phyloP scores from a whole-genome alignment of 1,140 invertebrate species.

The Drosophila dunni region DNA sequence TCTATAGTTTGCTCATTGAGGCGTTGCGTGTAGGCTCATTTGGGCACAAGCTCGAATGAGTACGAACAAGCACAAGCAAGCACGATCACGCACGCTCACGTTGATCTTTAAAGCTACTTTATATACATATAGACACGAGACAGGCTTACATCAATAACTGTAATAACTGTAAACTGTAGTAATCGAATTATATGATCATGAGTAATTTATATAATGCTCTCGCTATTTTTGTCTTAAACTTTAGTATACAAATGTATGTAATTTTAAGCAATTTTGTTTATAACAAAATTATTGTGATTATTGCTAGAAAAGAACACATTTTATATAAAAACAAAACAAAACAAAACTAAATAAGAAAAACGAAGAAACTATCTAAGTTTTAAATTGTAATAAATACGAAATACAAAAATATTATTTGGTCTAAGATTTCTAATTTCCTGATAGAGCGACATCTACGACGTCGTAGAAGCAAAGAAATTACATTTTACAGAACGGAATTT shows the following conservation, averaged over 20 bases:
- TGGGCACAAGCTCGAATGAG: conserved; percentile 13
- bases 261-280: conserved; percentile 82
- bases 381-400: conserved; percentile 76
- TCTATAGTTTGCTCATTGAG: conserved; percentile 55
- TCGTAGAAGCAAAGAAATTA: no score
- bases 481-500: not conserved
- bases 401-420: conserved; percentile 23
- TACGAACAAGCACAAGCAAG: conserved; percentile 21
- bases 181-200: conserved; percentile 65
- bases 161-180: conserved; percentile 68
- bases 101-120: conserved; percentile 53
- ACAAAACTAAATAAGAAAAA: conserved; percentile 42
- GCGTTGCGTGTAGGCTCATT: conserved; percentile 35
- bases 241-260: conserved; percentile 78
- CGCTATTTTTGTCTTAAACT: conserved; percentile 81
- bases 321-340: conserved; percentile 55
- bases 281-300: conserved; percentile 84
- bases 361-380: conserved; percentile 72
- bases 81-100: conserved; percentile 49
- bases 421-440: not conserved
- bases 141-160: conserved; percentile 27
- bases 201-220: conserved; percentile 60
- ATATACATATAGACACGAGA: conserved; percentile 21
- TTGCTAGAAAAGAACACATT: conserved; percentile 83
- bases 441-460: no score